Evolutionary conservation across 2,888 invertebrate genomes (phyloP).

Genomic region (Sussaba pulchella): DNA sequence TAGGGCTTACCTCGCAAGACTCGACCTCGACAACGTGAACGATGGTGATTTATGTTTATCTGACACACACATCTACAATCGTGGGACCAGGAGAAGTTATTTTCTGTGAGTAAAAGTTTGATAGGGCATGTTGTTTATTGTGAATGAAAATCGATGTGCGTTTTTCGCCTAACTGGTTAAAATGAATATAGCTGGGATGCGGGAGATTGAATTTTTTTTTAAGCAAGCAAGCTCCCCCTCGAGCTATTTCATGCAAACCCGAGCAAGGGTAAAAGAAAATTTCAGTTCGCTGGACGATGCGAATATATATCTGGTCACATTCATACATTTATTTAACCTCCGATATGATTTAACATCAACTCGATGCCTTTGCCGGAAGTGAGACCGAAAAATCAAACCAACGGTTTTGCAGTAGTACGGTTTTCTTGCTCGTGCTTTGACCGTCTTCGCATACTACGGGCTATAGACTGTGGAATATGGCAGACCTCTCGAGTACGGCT

Average conservation of each 20-base stretch:
- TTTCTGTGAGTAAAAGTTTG: conserved; percentile 47
- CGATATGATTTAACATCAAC: background rate
- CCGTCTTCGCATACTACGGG: conserved; percentile 38
- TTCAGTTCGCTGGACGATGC: conserved; percentile 6
- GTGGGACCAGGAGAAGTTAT: conserved; percentile 45
- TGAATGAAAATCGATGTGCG: conserved; percentile 52
- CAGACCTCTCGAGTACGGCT: conserved; percentile 48
- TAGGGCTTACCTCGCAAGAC: conserved; percentile 34
- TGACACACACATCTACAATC: conserved; percentile 41
- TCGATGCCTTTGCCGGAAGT: conserved; percentile 1
- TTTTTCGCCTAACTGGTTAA: conserved; percentile 37
- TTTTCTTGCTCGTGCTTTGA: conserved; percentile 40
- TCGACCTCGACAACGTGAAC: conserved; percentile 15
- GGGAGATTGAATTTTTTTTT: too few species aligned
- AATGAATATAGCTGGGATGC: too few species aligned
- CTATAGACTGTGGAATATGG: conserved; percentile 52
- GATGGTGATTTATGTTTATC: conserved; percentile 18
- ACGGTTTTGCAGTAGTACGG: conserved; percentile 8
- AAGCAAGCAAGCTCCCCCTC: conserved; percentile 36
- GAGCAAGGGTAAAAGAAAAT: conserved; percentile 41
- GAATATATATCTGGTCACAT: conserved; percentile 22
- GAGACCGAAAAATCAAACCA: conserved; percentile 18
- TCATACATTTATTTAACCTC: conserved; percentile 9
- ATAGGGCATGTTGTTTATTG: conserved; percentile 44
- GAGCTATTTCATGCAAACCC: conserved; percentile 31